Percentiles rank a stretch among this genome's conserved stretches.
Evolutionary conservation across 2,797 vertebrate species (phyloP).

Genomic region (Bothrops alternatus): DNA sequence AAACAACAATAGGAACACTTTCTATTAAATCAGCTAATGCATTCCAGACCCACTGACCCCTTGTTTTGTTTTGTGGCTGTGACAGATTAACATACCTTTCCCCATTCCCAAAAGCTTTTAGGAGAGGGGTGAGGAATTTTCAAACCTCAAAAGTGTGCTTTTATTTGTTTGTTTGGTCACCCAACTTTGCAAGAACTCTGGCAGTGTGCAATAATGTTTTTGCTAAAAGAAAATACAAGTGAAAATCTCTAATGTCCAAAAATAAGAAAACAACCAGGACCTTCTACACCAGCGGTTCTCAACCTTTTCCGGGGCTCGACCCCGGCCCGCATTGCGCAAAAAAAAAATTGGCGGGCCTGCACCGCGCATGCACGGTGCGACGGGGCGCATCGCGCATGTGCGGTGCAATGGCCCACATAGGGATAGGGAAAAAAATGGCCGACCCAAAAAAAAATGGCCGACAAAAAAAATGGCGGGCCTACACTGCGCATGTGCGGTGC

Average conservation of each 20-base stretch:
- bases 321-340: too few relatives aligned
- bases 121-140: not conserved
- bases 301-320: too few relatives aligned
- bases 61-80: not conserved
- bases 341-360: too few relatives aligned
- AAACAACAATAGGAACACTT: conserved; percentile 19
- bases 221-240: not conserved
- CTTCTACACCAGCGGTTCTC: not conserved
- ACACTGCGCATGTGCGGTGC: too few relatives aligned
- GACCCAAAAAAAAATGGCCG: too few relatives aligned
- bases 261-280: not conserved
- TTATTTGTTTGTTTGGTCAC: not conserved
- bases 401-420: too few relatives aligned
- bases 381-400: too few relatives aligned
- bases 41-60: not conserved
- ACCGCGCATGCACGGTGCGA: too few relatives aligned
- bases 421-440: too few relatives aligned
- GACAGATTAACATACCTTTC: not conserved
- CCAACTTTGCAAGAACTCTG: not conserved
- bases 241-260: not conserved
- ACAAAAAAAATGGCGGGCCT: too few relatives aligned
- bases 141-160: not conserved
- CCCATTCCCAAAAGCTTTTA: not conserved
- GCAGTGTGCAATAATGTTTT: not conserved
- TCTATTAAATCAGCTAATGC: not conserved